These are phyloP conservation scores for Trichopoda pennipes DNA, from an alignment of 2,888 invertebrate species.

Conservation along the genomic window DNA sequence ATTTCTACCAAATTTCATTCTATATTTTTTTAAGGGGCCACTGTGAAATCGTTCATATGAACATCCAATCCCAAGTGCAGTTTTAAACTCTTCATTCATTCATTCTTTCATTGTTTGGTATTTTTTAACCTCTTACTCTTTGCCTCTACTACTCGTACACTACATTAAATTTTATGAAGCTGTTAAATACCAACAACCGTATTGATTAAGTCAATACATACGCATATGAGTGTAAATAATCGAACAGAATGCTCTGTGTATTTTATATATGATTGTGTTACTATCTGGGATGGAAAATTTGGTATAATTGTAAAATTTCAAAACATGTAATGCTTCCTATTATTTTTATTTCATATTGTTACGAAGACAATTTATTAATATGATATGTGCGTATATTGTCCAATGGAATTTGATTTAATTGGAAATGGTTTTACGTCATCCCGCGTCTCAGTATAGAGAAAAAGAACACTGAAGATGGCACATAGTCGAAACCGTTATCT, in stretches of 20 bases:
- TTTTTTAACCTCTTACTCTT: not conserved
- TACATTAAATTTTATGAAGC: constrained; percentile 54
- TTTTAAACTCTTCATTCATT: not conserved
- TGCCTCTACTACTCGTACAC: constrained; percentile 1
- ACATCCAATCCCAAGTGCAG: not conserved
- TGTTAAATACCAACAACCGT: constrained; percentile 23
- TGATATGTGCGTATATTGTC: too few relatives aligned
- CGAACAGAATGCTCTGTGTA: not conserved
- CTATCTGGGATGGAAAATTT: not conserved
- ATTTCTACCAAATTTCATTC: too few relatives aligned
- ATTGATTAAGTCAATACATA: constrained; percentile 26
- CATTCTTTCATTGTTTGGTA: too few relatives aligned
- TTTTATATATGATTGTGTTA: not conserved
- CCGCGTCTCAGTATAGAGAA: too few relatives aligned
- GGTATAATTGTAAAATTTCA: too few relatives aligned
- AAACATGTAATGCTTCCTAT: too few relatives aligned
- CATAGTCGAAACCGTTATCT: too few relatives aligned
- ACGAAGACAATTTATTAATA: too few relatives aligned
- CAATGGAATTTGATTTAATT: too few relatives aligned
- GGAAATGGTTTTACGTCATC: too few relatives aligned
- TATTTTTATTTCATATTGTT: too few relatives aligned
- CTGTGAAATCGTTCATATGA: not conserved
- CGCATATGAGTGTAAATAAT: not conserved
- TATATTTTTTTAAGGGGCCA: not conserved
- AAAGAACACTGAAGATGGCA: too few relatives aligned